Conservation (phyloP, 2,888 invertebrate species). For the Apotomis capreana region DNA sequence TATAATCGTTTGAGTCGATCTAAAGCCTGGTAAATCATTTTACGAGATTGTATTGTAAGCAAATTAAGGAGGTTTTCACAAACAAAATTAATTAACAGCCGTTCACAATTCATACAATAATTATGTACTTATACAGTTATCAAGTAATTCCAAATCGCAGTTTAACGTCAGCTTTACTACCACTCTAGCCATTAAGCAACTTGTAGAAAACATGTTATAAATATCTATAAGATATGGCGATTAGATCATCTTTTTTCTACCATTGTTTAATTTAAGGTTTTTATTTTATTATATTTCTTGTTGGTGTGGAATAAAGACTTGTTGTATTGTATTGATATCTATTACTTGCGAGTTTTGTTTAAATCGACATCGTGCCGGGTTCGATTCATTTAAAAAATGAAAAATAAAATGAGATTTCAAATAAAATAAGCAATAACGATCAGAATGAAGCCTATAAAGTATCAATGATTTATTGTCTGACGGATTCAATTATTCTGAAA, state of each 20-base stretch:
- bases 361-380: too few species aligned
- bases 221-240: neutral
- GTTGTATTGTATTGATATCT: too few species aligned
- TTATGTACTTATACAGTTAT: neutral
- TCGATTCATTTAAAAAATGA: too few species aligned
- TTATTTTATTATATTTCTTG: too few species aligned
- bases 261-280: too few species aligned
- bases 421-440: neutral
- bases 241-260: too few species aligned
- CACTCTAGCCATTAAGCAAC: neutral
- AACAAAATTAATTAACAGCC: constrained; percentile 4
- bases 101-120: neutral
- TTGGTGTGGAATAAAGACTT: too few species aligned
- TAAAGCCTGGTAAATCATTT: neutral
- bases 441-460: constrained; percentile 9
- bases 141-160: neutral
- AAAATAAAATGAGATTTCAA: neutral
- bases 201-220: neutral
- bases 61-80: neutral
- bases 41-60: neutral
- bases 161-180: neutral
- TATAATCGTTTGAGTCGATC: too few species aligned
- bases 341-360: too few species aligned
- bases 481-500: constrained; percentile 37
- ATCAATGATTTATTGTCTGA: constrained; percentile 29